Base-by-base conservation (phyloP, 2,797 vertebrate genomes). In the Acipenser transmontanus region DNA sequence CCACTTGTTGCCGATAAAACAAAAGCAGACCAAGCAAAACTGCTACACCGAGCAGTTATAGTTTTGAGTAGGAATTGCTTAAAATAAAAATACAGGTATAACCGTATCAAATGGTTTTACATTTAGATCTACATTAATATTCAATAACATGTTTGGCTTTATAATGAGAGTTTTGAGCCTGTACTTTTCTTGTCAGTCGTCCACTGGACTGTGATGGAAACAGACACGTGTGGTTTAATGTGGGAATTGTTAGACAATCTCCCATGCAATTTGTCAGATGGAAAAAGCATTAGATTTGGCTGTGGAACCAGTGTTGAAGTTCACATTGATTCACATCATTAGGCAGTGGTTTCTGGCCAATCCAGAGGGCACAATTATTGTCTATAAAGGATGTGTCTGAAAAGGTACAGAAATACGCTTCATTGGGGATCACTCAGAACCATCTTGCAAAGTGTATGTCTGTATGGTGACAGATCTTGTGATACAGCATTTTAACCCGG, bases 121-220 rank as follows among this genome's bases (percentile, higher is more conserved):
- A 34, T 4, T 34, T 34, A 34, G 20, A 34, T 34, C 20, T 34
- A 34, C 20, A 34, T 34, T 34, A 34, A 34, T 4, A 34, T 3
- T 34, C 34, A 34, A 34, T 34, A 34, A 34, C 34, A 34, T 34
- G 34, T 13, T 20, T 70, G 74, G 73, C 54, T 74, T 76, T 66
- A 69, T 71, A 77, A 79, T 76, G 7, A 17, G 64, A 70, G 69
- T n/a, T 65, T 59, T 70, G 62, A 7, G 72, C 56, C 70, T 60
- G 48, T 10, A 6, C 34, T 52, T 8, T 47, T 52, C 20, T 70
- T 67, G 74, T 74, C 70, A 60, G 72, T 71, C 59, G 13, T 62
- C 50, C 17, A 6, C 60, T 11, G 68, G 74, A 73, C 61, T 70
- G 49, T 70, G 71, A 79, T 75, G 69, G 71, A 63, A 72, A 61